Evolutionary conservation across 2,113 vertebrate species (phyloP), one percentile per base, ranked within the genome.

Genomic region (Brachirus orientalis): DNA sequence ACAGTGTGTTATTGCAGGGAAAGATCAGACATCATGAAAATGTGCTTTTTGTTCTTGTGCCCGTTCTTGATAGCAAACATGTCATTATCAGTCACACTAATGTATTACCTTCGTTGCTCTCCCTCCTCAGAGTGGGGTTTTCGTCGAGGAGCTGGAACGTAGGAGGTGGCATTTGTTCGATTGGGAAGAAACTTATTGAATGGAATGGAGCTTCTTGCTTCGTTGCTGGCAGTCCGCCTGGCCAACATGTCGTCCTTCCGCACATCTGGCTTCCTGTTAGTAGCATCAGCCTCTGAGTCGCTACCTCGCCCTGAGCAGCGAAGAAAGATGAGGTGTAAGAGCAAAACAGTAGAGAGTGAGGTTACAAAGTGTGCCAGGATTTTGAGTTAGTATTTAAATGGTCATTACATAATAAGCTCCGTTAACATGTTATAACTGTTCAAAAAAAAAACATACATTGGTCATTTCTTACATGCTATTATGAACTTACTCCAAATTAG

Each of bases 141-240:
- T 48, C 96, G 93, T 35, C 98, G 93, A 0, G 96, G 93, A 9
- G 94, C 88, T 0, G 95, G 96, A 74, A 98, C 66, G 7, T 96
- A 99, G 76, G 93, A 91, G 17, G 93, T 94, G 92, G 95, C 95
- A 76, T 98, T 98, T 81, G 90, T 93, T 72, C 97, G 96, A 90
- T 98, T 99, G 0, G 97, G 98, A 79, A 99, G 96, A 88, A 98
- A 99, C 92, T 99, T 97, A 89, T 99, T 99, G 76, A 99, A 99
- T 84, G 96, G 95, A 88, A 97, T 86, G 76, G 92, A 93, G 88
- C 92, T 93, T 70, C 96, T 95, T 6, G 94, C 93, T 79, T 99
- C 96, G 41, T 93, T 92, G 0, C 92, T 95, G 70, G 95, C 95
- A 6, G 95, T 94, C 78, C 97, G 88, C 56, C 98, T 92, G 0